Percentiles rank a stretch among this genome's conserved stretches.
Conservation (phyloP, 2,888 invertebrate species). For the Athalia circularis region DNA sequence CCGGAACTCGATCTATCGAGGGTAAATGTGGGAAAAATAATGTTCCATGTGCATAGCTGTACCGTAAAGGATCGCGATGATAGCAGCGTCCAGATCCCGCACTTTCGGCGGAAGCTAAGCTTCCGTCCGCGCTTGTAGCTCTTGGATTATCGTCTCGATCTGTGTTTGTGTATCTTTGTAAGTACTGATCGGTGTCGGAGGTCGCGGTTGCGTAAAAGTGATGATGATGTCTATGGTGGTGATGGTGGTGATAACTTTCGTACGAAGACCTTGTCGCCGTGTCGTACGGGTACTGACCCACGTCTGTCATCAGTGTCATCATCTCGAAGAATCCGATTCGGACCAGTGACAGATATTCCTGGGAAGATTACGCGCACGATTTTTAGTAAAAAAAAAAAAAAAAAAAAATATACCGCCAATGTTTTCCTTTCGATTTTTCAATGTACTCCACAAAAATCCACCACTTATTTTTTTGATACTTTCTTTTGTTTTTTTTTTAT, state of each 20-base stretch:
- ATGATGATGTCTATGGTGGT: slow-evolving; percentile 53
- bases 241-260: slow-evolving; percentile 60
- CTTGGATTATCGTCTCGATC: slow-evolving; percentile 62
- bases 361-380: background rate
- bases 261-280: slow-evolving; percentile 66
- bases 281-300: slow-evolving; percentile 69
- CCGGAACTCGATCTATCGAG: too few species aligned
- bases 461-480: background rate
- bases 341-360: slow-evolving; percentile 5
- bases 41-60: background rate
- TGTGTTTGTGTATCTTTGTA: slow-evolving; percentile 54
- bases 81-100: slow-evolving; percentile 60
- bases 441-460: background rate
- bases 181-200: slow-evolving; percentile 57
- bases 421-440: background rate
- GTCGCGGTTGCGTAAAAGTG: slow-evolving; percentile 47
- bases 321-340: slow-evolving; percentile 59
- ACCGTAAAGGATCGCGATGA: slow-evolving; percentile 61
- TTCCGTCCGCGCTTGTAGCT: slow-evolving; percentile 62
- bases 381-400: background rate
- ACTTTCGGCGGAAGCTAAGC: slow-evolving; percentile 60
- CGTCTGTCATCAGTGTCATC: slow-evolving; percentile 72
- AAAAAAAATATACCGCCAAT: background rate
- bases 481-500: background rate
- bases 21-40: too few species aligned